phyloP scores from a whole-genome alignment of 2,113 vertebrate genomes.

The Myiozetetes cayanensis region DNA sequence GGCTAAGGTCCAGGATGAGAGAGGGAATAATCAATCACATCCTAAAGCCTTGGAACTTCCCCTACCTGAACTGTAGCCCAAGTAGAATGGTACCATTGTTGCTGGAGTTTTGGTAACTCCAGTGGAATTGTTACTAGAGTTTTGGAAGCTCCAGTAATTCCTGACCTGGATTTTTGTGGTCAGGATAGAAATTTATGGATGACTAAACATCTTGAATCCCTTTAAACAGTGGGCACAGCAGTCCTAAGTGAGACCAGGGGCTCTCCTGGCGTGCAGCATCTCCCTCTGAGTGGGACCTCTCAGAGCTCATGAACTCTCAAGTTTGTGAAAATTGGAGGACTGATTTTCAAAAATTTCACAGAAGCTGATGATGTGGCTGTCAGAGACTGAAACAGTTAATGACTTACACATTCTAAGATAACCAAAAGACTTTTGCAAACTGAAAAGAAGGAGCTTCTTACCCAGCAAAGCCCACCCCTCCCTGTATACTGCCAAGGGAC shows the following conservation, averaged over 20 bases:
- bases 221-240: background rate
- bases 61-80: background rate
- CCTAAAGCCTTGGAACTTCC: background rate
- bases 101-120: background rate
- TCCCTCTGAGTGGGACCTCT: background rate
- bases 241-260: background rate
- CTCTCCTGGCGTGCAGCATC: background rate
- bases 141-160: background rate
- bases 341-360: background rate
- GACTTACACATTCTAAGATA: too few species aligned
- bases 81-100: background rate
- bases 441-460: too few species aligned
- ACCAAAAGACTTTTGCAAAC: too few species aligned
- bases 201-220: background rate
- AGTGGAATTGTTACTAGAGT: background rate
- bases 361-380: background rate
- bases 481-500: too few species aligned
- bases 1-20: background rate
- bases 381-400: too few species aligned
- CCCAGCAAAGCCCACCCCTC: too few species aligned
- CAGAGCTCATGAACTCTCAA: background rate
- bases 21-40: background rate
- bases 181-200: background rate
- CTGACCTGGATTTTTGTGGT: background rate
- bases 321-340: background rate